phyloP scores from a whole-genome alignment of 2,888 invertebrate species.

The Drosophila peninsularis region DNA sequence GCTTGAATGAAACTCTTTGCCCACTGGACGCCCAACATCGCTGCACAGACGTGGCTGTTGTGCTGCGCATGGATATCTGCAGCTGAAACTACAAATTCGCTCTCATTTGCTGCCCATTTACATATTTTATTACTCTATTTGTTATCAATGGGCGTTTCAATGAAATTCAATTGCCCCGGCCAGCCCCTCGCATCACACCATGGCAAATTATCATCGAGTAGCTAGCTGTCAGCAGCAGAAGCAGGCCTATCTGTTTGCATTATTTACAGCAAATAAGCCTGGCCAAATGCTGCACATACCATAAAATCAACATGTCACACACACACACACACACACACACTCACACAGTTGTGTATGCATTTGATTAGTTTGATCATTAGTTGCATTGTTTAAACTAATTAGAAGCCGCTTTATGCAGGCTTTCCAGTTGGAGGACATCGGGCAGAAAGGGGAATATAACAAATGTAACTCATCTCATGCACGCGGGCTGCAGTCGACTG shows the following conservation, averaged over 20 bases:
- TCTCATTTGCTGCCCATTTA: background rate
- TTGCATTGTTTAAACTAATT: slow-evolving; percentile 7
- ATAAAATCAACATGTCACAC: slow-evolving; percentile 12
- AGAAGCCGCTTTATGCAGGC: background rate
- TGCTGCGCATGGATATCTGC: background rate
- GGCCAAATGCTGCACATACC: slow-evolving; percentile 17
- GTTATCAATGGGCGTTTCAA: slow-evolving; percentile 30
- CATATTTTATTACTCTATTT: slow-evolving; percentile 19
- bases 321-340: background rate
- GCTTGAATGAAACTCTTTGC: background rate
- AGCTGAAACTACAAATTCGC: background rate
- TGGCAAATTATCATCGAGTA: slow-evolving; percentile 12
- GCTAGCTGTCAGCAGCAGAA: slow-evolving; percentile 53
- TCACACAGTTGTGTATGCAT: background rate
- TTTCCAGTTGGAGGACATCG: background rate
- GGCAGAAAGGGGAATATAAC: no score
- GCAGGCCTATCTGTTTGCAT: slow-evolving; percentile 20
- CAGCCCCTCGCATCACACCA: background rate
- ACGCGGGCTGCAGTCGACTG: background rate
- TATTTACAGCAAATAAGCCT: slow-evolving; percentile 31
- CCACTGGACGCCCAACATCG: background rate
- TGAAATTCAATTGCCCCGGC: slow-evolving; percentile 25
- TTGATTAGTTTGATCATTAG: slow-evolving; percentile 11
- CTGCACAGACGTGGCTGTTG: background rate
- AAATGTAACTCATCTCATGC: no score